Evolutionary conservation across 2,113 vertebrate genomes (phyloP).

Genomic region (Thryonomys swinderianus): DNA sequence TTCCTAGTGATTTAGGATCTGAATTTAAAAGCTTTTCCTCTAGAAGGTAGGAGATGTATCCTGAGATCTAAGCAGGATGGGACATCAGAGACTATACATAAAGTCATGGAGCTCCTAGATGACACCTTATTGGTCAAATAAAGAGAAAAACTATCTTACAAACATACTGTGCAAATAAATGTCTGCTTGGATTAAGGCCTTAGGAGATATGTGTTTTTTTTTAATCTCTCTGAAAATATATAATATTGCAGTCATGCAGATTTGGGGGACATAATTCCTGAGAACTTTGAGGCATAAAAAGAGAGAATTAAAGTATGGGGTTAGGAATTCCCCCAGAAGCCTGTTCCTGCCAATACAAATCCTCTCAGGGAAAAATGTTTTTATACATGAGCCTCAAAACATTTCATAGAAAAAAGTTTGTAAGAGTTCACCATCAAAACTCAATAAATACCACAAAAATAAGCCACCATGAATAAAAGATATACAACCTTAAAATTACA

Average conservation of each 20-base stretch:
- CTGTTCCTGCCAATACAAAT: neutral
- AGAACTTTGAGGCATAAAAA: neutral
- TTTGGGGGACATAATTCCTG: neutral
- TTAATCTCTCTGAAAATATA: neutral
- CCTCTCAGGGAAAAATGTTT: neutral
- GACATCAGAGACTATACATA: neutral
- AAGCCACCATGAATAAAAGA: neutral
- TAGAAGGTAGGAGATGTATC: neutral
- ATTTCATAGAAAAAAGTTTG: neutral
- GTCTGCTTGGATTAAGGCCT: neutral
- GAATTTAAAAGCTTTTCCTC: neutral
- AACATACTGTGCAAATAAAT: neutral
- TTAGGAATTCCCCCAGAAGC: neutral
- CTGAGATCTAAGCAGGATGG: neutral
- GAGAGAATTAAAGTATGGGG: neutral
- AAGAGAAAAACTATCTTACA: neutral
- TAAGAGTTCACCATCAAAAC: neutral
- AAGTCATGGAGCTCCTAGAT: neutral
- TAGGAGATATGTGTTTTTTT: neutral
- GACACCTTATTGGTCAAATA: neutral
- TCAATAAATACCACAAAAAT: neutral
- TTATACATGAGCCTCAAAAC: neutral
- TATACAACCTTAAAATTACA: neutral
- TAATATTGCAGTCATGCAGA: neutral
- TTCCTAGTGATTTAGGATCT: neutral